A percentile compares a stretch with the other conserved stretches of the same genome.
Conservation (phyloP, 1,140 invertebrate species). For the Globodera ellingtonae region DNA sequence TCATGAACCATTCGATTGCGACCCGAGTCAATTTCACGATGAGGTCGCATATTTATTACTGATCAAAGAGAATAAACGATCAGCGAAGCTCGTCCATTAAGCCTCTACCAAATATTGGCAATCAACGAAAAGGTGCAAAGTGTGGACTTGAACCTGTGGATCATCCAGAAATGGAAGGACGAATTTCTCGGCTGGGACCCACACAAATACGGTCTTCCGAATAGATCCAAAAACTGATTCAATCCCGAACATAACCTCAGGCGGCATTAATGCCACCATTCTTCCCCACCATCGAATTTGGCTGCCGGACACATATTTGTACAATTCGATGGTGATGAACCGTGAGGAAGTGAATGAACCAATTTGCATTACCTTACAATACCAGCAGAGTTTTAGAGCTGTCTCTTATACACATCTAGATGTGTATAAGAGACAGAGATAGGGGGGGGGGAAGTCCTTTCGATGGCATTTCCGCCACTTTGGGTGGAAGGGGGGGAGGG, state of each 20-base stretch:
- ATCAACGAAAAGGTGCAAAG: constrained; percentile 65
- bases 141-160: constrained; percentile 63
- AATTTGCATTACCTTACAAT: not conserved
- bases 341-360: constrained; percentile 47
- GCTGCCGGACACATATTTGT: constrained; percentile 54
- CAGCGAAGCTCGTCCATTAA: not conserved
- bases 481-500: not conserved
- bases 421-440: no score
- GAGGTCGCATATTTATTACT: constrained; percentile 38
- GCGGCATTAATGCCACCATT: constrained; percentile 61
- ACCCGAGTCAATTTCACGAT: constrained; percentile 61
- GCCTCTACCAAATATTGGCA: constrained; percentile 62
- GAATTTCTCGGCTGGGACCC: constrained; percentile 60
- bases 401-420: no score
- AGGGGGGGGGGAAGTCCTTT: not conserved
- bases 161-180: constrained; percentile 65
- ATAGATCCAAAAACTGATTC: not conserved
- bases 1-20: constrained; percentile 57
- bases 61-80: not conserved
- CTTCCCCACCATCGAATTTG: constrained; percentile 61
- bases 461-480: not conserved
- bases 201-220: constrained; percentile 29
- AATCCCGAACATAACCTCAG: constrained; percentile 24
- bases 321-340: constrained; percentile 65
- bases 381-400: constrained; percentile 30